These are phyloP conservation scores for Mustelus asterias DNA, from an alignment of 2,113 vertebrate species.

Conservation along the genomic window DNA sequence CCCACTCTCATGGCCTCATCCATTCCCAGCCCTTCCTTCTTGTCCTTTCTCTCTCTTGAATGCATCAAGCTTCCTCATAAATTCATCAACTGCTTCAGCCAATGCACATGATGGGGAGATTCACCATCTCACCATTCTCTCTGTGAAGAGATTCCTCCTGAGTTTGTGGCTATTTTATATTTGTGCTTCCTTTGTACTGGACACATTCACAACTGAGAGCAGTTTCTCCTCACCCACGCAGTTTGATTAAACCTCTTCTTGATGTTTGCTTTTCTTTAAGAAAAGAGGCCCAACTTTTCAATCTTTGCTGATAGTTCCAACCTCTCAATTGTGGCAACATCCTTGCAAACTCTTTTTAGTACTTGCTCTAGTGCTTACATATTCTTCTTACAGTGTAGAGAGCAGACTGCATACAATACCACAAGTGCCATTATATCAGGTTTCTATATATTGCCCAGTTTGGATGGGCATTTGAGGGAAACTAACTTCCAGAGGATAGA, in stretches of 20 bases:
- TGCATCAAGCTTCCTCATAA: background rate
- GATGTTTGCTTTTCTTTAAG: no score
- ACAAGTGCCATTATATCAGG: no score
- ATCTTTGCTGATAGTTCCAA: background rate
- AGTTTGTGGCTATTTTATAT: background rate
- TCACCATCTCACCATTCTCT: background rate
- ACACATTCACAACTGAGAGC: background rate
- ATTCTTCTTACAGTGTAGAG: background rate
- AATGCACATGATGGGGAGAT: background rate
- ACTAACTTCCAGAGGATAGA: no score
- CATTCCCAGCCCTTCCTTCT: background rate
- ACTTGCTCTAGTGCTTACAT: background rate
- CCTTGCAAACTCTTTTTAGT: background rate
- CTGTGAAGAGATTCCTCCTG: background rate
- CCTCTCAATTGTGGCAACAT: background rate
- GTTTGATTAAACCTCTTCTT: no score
- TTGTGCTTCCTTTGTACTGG: background rate
- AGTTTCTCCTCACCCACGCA: background rate
- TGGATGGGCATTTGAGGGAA: no score
- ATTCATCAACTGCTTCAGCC: background rate
- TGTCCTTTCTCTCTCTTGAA: background rate
- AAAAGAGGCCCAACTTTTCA: no score
- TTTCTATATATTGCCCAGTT: no score
- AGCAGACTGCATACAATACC: background rate
- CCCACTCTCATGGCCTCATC: background rate